These are phyloP conservation scores for Umimayanthus kanabou DNA, from an alignment of 92 coral and sea anemone species.

Conservation along the genomic window DNA sequence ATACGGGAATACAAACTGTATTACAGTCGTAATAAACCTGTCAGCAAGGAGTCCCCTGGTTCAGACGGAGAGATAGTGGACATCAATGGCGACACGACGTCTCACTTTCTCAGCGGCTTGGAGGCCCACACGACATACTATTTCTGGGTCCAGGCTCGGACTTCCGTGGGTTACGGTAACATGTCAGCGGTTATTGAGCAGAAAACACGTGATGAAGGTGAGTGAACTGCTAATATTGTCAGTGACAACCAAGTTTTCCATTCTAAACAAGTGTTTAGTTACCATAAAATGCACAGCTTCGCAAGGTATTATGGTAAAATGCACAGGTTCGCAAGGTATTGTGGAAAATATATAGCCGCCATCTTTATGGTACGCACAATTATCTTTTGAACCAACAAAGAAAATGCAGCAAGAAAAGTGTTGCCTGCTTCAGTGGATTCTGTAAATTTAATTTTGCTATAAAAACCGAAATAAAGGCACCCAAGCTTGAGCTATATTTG, in stretches of 20 bases:
- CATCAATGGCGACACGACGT: slow-evolving; percentile 62
- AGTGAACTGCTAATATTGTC: slow-evolving; percentile 21
- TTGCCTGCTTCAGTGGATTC: too few relatives aligned
- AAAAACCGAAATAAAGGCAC: too few relatives aligned
- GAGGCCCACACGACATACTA: slow-evolving; percentile 73
- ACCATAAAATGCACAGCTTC: too few relatives aligned
- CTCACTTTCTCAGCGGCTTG: slow-evolving; percentile 53
- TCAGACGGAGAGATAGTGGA: slow-evolving; percentile 24
- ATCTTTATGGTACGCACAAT: too few relatives aligned
- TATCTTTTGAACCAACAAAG: too few relatives aligned
- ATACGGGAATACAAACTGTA: slow-evolving; percentile 73
- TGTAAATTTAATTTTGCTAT: too few relatives aligned
- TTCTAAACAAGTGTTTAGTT: too few relatives aligned
- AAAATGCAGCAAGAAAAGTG: too few relatives aligned
- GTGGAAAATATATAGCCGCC: too few relatives aligned
- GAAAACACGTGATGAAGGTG: slow-evolving; percentile 68
- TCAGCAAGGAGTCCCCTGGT: slow-evolving; percentile 44
- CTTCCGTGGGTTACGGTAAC: slow-evolving; percentile 81
- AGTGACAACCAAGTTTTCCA: neutral
- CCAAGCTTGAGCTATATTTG: too few relatives aligned
- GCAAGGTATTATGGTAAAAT: too few relatives aligned
- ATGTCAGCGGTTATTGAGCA: slow-evolving; percentile 64
- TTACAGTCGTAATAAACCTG: slow-evolving; percentile 60
- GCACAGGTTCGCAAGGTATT: too few relatives aligned
- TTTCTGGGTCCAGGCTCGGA: slow-evolving; percentile 91